Conservation (phyloP, 2,888 invertebrate genomes). For the Himalopsyche tibetana region DNA sequence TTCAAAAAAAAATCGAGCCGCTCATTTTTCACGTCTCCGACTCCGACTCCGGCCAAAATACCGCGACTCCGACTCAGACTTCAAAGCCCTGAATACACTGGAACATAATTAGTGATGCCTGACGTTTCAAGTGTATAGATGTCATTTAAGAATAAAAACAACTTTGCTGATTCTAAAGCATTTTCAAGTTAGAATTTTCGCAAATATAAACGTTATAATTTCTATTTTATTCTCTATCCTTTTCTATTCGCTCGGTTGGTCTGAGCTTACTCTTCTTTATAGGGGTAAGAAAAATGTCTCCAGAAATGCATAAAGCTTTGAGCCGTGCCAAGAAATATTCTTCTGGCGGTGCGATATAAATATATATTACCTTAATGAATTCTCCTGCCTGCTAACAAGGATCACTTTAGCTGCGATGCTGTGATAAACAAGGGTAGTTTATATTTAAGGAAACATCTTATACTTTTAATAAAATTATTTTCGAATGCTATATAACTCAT, state of each 20-base stretch:
- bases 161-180: background rate
- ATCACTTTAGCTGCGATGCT: background rate
- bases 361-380: constrained; percentile 30
- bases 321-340: background rate
- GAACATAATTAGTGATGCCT: too few species aligned
- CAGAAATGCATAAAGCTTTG: background rate
- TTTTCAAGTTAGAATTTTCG: background rate
- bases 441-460: background rate
- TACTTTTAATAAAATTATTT: too few species aligned
- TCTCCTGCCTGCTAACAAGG: background rate
- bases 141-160: too few species aligned
- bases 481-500: too few species aligned
- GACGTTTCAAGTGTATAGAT: too few species aligned
- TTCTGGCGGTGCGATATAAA: background rate
- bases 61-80: too few species aligned
- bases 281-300: background rate
- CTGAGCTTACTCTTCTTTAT: background rate
- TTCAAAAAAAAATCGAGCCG: too few species aligned
- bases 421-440: constrained; percentile 15
- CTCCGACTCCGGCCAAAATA: too few species aligned
- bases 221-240: too few species aligned
- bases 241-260: background rate
- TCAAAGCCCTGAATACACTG: too few species aligned
- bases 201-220: background rate
- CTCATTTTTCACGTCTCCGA: too few species aligned